Evolutionary conservation across 2,888 invertebrate genomes (phyloP).

Genomic region (Sarcophaga rosellei): DNA sequence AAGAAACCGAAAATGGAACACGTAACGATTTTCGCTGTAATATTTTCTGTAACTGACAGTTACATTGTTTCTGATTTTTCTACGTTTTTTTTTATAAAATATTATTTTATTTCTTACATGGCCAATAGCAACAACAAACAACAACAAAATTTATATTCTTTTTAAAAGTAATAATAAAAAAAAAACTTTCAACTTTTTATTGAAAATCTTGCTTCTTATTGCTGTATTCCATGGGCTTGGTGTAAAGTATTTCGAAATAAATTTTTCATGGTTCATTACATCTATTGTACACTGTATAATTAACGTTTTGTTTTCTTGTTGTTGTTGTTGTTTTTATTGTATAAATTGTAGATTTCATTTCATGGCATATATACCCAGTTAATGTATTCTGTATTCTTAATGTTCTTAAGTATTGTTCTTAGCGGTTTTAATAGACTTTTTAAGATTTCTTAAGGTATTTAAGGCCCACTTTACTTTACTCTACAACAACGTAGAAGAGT

Average conservation of each 20-base stretch:
- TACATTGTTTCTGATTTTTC: neutral
- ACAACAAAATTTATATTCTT: neutral
- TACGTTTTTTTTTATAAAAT: too few species aligned
- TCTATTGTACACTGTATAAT: neutral
- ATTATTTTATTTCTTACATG: too few species aligned
- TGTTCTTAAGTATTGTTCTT: neutral
- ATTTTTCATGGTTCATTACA: neutral
- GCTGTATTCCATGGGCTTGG: too few species aligned
- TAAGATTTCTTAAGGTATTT: neutral
- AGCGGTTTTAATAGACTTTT: neutral
- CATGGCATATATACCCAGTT: neutral
- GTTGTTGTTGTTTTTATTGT: too few species aligned
- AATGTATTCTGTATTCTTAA: neutral
- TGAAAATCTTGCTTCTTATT: too few species aligned
- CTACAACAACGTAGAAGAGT: too few species aligned
- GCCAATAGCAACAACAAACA: too few species aligned
- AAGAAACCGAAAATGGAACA: too few species aligned
- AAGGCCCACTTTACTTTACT: neutral
- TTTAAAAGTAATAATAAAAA: neutral
- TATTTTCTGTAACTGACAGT: neutral
- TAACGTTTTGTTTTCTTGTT: neutral
- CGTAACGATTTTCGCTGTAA: neutral
- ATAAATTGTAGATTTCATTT: neutral
- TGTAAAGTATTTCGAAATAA: neutral
- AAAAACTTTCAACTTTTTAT: neutral